Base-by-base conservation (phyloP, 2,797 vertebrate genomes). In the Urocyon cinereoargenteus region DNA sequence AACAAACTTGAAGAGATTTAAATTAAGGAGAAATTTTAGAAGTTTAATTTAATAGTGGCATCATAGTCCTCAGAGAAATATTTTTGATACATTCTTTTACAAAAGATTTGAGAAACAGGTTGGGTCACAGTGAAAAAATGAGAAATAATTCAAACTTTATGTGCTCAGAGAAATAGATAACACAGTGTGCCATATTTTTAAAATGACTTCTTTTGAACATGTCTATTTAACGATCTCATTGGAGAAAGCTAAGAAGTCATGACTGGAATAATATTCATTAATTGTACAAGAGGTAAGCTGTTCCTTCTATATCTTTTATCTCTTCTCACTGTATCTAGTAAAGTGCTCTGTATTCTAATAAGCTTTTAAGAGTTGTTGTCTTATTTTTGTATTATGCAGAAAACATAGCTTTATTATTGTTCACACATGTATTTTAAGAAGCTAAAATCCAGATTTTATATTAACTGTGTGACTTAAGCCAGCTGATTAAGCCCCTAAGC, bases 361-460 rank as follows among this genome's bases (percentile, higher is more conserved):
- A 1, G 49, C 55, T 77, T 91, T 90, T 36, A 81, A 31, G 70
- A 92, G 62, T 66, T 79, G 24, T 79, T 89, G 53, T 61, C 94
- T 86, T 91, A 36, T 53, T 83, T 94, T 78, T 83, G 14, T 53
- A 16, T 91, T 73, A 75, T 83, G 22, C 3, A 92, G 49, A 85
- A 88, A 36, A 21, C 45, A 62, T 26, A 72, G 59, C 1, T 83
- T 86, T 91, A 34, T 82, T 91, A 86, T n/a, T 77, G 21, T 77
- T 93, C 95, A 82, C 16, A 34, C 8, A 26, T 21, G 64, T 13
- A 40, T 72, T 95, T 94, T 96, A 82, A 92, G 90, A 79, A 68
- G 5, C 77, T 45, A 45, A 45, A 86, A 64, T 90, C 5, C 61
- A 94, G 31, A 49, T 91, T 92, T 96, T 91, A 72, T 24, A 72